A percentile compares a stretch with the other conserved stretches of the same genome.
phyloP scores from a whole-genome alignment of 2,888 invertebrate genomes.

The Cryptosula pallasiana region DNA sequence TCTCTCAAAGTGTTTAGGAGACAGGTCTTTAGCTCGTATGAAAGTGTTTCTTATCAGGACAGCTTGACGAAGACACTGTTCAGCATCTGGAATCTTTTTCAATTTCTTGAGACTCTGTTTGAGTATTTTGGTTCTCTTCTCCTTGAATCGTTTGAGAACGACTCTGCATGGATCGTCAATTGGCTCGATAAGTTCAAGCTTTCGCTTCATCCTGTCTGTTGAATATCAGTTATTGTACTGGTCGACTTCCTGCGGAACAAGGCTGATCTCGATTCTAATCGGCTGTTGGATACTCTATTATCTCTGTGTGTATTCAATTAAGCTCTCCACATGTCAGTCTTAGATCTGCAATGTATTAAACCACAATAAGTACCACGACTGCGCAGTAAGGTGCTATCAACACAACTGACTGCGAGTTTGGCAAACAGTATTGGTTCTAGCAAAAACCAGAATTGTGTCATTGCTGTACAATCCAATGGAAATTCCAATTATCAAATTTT shows the following conservation, averaged over 20 bases:
- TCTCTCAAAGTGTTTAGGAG: slow-evolving; percentile 15
- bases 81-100: slow-evolving; percentile 13
- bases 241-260: neutral
- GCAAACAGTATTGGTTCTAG: too few species aligned
- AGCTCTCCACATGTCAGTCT: neutral
- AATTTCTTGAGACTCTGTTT: slow-evolving; percentile 21
- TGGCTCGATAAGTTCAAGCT: slow-evolving; percentile 11
- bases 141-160: slow-evolving; percentile 14
- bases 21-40: slow-evolving; percentile 17
- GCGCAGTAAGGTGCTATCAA: too few species aligned
- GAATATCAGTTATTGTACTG: neutral
- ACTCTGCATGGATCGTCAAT: slow-evolving; percentile 6
- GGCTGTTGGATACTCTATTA: neutral
- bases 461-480: too few species aligned
- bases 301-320: neutral
- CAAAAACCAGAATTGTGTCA: too few species aligned
- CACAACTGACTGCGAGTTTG: too few species aligned
- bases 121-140: slow-evolving; percentile 20
- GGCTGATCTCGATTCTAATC: neutral
- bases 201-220: slow-evolving; percentile 13
- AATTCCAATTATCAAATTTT: too few species aligned
- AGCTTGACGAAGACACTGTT: slow-evolving; percentile 22
- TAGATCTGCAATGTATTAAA: neutral
- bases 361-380: neutral
- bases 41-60: slow-evolving; percentile 22